These are phyloP conservation scores for Chamaea fasciata DNA, from an alignment of 2,113 vertebrate genomes.

Conservation along the genomic window DNA sequence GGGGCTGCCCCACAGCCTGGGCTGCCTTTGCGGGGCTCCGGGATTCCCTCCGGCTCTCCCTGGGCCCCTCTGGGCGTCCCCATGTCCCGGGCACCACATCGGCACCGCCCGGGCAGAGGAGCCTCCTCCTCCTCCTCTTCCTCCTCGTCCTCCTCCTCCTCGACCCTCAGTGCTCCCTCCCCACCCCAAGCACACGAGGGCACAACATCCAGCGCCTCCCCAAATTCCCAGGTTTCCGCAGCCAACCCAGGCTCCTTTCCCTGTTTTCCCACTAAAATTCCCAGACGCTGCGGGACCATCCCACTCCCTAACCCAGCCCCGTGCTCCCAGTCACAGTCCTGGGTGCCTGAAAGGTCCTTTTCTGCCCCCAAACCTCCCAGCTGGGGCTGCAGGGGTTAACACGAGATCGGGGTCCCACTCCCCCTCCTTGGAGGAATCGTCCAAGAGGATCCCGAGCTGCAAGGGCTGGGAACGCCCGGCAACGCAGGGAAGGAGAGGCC, in stretches of 20 bases:
- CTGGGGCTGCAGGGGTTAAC: neutral
- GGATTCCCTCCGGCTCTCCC: neutral
- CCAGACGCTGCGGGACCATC: accelerated
- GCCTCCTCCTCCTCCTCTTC: neutral
- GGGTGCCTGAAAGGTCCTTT: neutral
- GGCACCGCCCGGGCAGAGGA: neutral
- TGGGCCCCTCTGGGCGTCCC: neutral
- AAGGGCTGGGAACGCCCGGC: accelerated
- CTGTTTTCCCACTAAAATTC: accelerated
- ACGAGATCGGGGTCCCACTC: accelerated
- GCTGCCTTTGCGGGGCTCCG: neutral
- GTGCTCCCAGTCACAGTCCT: accelerated
- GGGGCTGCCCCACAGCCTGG: neutral
- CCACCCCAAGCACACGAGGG: accelerated
- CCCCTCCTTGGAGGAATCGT: neutral
- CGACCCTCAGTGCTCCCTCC: neutral
- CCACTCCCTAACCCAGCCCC: accelerated
- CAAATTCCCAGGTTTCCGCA: accelerated
- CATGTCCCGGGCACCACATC: accelerated
- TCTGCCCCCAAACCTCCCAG: accelerated
- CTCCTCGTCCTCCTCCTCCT: neutral
- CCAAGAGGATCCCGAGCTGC: neutral
- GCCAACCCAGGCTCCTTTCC: neutral
- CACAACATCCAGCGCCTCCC: neutral
- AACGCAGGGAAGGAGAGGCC: neutral